Conservation (phyloP, 2,797 vertebrate genomes). For the Lepilemur ruficaudatus region DNA sequence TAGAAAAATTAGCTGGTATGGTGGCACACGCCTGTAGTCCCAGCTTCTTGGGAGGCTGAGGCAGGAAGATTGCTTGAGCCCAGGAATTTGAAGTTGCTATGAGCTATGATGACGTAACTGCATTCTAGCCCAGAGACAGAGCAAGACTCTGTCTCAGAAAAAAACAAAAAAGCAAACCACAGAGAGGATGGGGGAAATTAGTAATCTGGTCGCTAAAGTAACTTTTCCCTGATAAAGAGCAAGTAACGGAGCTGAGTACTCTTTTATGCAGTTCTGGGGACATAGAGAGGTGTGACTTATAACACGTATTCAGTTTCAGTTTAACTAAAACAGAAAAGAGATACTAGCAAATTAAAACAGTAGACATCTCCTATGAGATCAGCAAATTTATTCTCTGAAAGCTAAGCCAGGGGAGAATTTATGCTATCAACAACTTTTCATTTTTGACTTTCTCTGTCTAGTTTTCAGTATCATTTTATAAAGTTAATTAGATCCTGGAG, state of each 20-base stretch:
- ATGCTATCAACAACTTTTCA: conserved; percentile 1
- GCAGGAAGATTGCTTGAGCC: too few relatives aligned
- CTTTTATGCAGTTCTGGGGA: not conserved
- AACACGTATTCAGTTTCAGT: conserved; percentile 13
- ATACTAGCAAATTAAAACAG: conserved; percentile 33
- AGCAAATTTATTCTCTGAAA: conserved; percentile 30
- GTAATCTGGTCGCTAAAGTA: not conserved
- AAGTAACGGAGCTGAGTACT: not conserved
- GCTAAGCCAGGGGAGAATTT: not conserved
- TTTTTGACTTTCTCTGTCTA: conserved; percentile 31
- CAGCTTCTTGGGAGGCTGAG: too few relatives aligned
- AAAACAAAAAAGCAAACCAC: too few relatives aligned
- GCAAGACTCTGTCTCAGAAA: too few relatives aligned
- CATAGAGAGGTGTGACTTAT: not conserved
- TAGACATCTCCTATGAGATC: not conserved
- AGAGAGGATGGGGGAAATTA: not conserved
- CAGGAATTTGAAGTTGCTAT: too few relatives aligned
- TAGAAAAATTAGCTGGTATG: too few relatives aligned
- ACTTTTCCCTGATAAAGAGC: not conserved
- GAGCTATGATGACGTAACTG: too few relatives aligned
- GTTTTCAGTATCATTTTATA: conserved; percentile 31
- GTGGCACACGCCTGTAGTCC: too few relatives aligned
- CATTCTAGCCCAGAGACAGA: too few relatives aligned
- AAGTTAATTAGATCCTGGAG: conserved; percentile 24
- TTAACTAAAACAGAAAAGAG: conserved; percentile 10